Percentiles rank a stretch among this genome's conserved stretches.
Conservation (phyloP, 2,113 vertebrate genomes). For the Cyanoramphus novaezelandiae region DNA sequence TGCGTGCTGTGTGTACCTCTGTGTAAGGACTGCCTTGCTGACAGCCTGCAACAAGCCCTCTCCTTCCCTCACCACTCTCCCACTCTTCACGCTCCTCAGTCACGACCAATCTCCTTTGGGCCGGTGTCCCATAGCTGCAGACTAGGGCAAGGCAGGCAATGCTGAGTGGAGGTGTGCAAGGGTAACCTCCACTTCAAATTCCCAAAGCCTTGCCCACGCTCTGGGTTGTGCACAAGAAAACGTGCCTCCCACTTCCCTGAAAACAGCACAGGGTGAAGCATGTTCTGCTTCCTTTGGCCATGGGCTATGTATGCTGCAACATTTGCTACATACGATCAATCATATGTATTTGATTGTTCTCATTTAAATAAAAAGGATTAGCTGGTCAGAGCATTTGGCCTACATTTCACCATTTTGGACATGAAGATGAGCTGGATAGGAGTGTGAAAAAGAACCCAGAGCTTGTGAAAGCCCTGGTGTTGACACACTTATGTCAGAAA, state of each 20-base stretch:
- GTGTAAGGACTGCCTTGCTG: neutral
- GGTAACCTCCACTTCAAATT: neutral
- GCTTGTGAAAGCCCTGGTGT: neutral
- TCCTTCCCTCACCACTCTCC: neutral
- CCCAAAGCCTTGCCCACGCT: neutral
- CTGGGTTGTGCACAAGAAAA: neutral
- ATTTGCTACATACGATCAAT: neutral
- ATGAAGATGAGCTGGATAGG: neutral
- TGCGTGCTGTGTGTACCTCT: neutral
- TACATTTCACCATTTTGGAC: neutral
- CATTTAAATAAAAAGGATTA: neutral
- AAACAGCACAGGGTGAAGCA: neutral
- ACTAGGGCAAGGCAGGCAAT: fast-evolving
- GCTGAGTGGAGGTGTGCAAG: neutral
- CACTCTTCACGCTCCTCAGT: fast-evolving
- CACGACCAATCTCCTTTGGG: fast-evolving
- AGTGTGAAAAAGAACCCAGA: neutral
- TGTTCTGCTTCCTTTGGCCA: neutral
- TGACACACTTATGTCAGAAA: neutral
- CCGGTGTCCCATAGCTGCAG: fast-evolving
- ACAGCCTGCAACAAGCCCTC: neutral
- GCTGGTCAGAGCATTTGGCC: neutral
- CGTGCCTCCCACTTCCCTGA: neutral
- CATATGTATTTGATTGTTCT: neutral
- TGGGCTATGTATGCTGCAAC: neutral